These are phyloP conservation scores for Thysanoteuthis rhombus DNA, from an alignment of 2,888 invertebrate species.

Conservation along the genomic window DNA sequence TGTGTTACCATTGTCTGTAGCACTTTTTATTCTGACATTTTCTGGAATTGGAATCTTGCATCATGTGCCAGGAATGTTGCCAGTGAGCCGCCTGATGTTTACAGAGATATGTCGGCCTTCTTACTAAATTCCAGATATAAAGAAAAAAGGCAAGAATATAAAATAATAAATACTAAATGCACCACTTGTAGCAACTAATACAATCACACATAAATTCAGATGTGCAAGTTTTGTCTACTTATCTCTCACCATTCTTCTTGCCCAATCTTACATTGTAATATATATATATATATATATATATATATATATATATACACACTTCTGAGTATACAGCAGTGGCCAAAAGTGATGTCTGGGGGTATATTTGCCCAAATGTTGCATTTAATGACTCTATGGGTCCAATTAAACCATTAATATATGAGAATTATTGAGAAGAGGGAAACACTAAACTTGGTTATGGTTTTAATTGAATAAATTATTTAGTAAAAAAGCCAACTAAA, in stretches of 20 bases:
- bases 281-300: neutral
- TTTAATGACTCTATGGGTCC: no score
- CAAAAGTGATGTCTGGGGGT: no score
- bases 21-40: neutral
- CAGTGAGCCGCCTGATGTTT: conserved; percentile 12
- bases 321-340: no score
- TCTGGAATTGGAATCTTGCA: neutral
- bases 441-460: no score
- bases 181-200: neutral
- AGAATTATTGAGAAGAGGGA: no score
- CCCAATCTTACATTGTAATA: neutral
- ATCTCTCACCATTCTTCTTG: neutral
- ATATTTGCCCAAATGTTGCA: no score
- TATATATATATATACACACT: neutral
- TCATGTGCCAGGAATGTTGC: neutral
- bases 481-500: no score
- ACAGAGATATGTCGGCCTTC: neutral
- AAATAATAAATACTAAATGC: neutral
- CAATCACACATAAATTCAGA: neutral
- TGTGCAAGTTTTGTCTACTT: neutral
- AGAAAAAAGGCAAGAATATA: neutral
- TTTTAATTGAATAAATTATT: no score
- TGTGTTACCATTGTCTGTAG: neutral
- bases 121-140: neutral
- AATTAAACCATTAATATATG: no score